These are phyloP conservation scores for Sinhomidia bicolor DNA, from an alignment of 2,888 invertebrate genomes.

Conservation along the genomic window DNA sequence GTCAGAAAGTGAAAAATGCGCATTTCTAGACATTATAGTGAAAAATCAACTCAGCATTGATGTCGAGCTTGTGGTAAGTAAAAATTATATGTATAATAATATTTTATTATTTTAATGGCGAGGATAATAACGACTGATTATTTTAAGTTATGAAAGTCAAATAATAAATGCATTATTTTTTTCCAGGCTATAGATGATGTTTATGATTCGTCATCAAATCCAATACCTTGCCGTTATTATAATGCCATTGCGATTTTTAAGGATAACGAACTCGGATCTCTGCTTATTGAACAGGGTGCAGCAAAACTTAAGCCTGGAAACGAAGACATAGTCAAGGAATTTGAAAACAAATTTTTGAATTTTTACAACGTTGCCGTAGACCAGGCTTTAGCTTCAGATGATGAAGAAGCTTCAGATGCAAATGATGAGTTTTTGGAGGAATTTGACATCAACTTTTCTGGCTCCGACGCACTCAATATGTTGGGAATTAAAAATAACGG, in stretches of 20 bases:
- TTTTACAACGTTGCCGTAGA: constrained; percentile 32
- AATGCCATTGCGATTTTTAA: constrained; percentile 22
- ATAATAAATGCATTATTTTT: neutral
- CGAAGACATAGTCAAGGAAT: neutral
- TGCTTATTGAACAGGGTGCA: constrained; percentile 39
- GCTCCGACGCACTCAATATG: neutral
- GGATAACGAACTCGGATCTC: constrained; percentile 61
- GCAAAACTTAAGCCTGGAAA: constrained; percentile 46
- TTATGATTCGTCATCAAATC: neutral
- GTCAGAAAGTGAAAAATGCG: constrained; percentile 41
- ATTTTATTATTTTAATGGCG: no score
- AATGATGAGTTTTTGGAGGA: neutral
- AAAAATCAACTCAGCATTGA: neutral
- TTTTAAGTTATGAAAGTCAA: no score
- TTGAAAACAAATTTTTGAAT: neutral
- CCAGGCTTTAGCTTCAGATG: neutral
- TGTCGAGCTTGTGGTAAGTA: constrained; percentile 66
- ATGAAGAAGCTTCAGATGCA: neutral
- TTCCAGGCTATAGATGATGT: constrained; percentile 46
- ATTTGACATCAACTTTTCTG: neutral
- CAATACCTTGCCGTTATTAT: constrained; percentile 61
- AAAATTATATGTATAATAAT: neutral
- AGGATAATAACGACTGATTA: no score
- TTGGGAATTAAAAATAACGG: neutral
- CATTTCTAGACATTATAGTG: constrained; percentile 51